Percentiles rank a stretch among this genome's conserved stretches.
phyloP scores from a whole-genome alignment of 1,140 invertebrate genomes.

The Riptortus pedestris region DNA sequence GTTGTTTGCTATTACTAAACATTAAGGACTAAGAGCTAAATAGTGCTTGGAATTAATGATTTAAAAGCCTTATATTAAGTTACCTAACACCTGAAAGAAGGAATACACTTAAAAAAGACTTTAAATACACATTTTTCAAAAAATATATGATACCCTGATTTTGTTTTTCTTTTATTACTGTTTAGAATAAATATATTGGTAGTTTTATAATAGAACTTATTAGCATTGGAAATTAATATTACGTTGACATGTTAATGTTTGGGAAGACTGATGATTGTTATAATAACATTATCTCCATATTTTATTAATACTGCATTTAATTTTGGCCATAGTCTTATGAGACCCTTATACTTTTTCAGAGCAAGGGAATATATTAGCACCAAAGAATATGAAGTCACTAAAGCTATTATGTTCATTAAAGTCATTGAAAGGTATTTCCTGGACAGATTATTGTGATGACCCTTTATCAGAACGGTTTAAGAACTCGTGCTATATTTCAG shows the following conservation, averaged over 20 bases:
- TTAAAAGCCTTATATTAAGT: no score
- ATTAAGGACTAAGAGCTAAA: no score
- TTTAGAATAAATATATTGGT: no score
- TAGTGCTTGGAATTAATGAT: no score
- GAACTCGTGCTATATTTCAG: slow-evolving; percentile 21
- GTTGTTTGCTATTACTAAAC: no score
- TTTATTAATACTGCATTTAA: not conserved
- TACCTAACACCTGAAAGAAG: no score
- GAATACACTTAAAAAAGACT: no score
- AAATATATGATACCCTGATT: no score
- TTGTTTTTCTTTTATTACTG: no score
- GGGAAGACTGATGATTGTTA: not conserved
- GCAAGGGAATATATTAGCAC: slow-evolving; percentile 7
- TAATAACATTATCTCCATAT: not conserved
- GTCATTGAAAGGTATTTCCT: slow-evolving; percentile 56
- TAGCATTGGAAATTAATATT: not conserved
- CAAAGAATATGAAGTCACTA: not conserved
- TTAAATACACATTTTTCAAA: no score
- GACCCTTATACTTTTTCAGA: slow-evolving; percentile 15
- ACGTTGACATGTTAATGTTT: not conserved
- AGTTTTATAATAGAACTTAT: no score
- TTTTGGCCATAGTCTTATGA: not conserved
- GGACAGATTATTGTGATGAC: slow-evolving; percentile 49
- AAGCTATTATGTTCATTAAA: slow-evolving; percentile 21
- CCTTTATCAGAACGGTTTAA: slow-evolving; percentile 37